phyloP scores from a whole-genome alignment of 1,140 invertebrate species.

The Anastrepha obliqua region DNA sequence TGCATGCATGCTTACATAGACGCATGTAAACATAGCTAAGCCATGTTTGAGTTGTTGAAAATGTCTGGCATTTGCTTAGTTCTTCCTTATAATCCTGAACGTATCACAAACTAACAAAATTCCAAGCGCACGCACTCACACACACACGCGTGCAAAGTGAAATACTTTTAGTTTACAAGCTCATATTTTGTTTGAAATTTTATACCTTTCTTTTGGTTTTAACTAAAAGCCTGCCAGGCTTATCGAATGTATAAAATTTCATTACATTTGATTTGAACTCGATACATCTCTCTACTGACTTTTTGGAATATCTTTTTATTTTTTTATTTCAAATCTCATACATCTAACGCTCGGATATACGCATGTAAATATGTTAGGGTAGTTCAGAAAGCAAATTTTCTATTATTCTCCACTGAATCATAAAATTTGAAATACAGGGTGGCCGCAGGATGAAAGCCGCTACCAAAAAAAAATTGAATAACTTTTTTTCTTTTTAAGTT shows the following conservation, averaged over 20 bases:
- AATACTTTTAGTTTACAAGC: background rate
- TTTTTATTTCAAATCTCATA: too few species aligned
- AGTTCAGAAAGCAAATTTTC: background rate
- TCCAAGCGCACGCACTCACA: background rate
- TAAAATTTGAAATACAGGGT: too few species aligned
- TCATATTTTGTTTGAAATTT: background rate
- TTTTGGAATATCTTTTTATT: too few species aligned
- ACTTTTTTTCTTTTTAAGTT: too few species aligned
- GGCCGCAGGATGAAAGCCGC: too few species aligned
- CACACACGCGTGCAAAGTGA: background rate
- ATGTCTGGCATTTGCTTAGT: slow-evolving; percentile 16
- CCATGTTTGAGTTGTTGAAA: background rate
- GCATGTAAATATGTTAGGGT: too few species aligned
- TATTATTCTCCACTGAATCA: background rate
- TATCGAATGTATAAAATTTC: slow-evolving; percentile 50
- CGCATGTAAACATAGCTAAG: background rate
- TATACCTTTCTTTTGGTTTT: slow-evolving; percentile 27
- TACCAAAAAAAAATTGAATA: too few species aligned
- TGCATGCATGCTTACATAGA: background rate
- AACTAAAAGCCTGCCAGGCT: slow-evolving; percentile 43
- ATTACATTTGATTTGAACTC: slow-evolving; percentile 51
- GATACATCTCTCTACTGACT: background rate
- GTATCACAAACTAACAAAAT: slow-evolving; percentile 30
- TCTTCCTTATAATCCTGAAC: slow-evolving; percentile 2
- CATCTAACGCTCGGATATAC: too few species aligned